phyloP scores from a whole-genome alignment of 2,113 vertebrate species.

The Abramis brama region DNA sequence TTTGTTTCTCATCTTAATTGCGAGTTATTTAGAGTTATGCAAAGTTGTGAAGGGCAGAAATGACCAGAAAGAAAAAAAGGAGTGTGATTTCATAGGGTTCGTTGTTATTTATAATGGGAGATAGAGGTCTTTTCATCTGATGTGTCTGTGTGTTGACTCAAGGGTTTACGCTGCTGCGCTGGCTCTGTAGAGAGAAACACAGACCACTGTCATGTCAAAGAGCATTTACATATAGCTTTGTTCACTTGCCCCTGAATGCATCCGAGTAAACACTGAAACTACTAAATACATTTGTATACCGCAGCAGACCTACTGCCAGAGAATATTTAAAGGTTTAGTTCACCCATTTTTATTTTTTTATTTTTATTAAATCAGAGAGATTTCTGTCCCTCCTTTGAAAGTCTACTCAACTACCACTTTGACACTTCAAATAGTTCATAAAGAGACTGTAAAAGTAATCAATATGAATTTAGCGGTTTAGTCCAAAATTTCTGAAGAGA shows the following conservation, averaged over 20 bases:
- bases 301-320: neutral
- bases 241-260: neutral
- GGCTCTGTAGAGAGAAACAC: conserved; percentile 10
- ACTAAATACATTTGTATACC: neutral
- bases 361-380: too few relatives aligned
- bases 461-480: too few relatives aligned
- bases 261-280: neutral
- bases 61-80: neutral
- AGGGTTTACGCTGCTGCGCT: neutral
- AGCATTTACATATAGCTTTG: conserved; percentile 25
- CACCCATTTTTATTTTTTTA: too few relatives aligned
- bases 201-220: conserved; percentile 34
- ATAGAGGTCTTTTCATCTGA: neutral
- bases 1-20: conserved; percentile 46
- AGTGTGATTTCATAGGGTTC: neutral
- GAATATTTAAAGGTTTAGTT: neutral
- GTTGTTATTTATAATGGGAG: conserved; percentile 3
- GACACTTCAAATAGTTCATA: too few relatives aligned
- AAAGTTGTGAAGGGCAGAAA: conserved; percentile 27
- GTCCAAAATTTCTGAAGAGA: too few relatives aligned
- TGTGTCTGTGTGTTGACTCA: conserved; percentile 15
- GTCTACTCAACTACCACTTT: too few relatives aligned
- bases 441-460: too few relatives aligned
- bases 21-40: conserved; percentile 23
- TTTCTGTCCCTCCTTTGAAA: too few relatives aligned